Conservation (phyloP, 30 jellyfish, hydroid and myxozoan species). For the Haliclystus octoradiatus region DNA sequence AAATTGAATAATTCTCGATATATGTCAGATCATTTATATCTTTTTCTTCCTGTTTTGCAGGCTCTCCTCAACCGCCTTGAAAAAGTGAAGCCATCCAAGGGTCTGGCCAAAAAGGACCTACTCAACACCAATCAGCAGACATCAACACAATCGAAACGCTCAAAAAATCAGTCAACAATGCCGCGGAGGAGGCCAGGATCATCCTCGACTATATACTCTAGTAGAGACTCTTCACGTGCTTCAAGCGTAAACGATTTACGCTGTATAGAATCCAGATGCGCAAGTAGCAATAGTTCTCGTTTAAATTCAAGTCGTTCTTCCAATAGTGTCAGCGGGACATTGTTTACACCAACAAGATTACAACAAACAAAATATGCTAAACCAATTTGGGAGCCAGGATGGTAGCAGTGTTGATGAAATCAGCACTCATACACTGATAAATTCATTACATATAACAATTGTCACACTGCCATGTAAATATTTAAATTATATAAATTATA, state of each 20-base stretch:
- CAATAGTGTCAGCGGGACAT: conserved; percentile 13
- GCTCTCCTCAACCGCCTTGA: conserved; percentile 54
- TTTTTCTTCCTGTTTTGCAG: conserved; percentile 6
- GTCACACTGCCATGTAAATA: background rate
- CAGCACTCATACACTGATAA: background rate
- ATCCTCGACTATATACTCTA: conserved; percentile 11
- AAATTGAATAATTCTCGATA: too few species aligned
- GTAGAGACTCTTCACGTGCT: conserved; percentile 8
- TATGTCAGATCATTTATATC: too few species aligned
- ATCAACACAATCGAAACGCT: conserved; percentile 27
- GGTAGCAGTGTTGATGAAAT: conserved; percentile 8
- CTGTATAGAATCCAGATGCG: too few species aligned
- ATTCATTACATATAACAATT: background rate
- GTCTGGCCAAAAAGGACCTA: conserved; percentile 42
- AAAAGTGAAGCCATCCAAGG: conserved; percentile 78
- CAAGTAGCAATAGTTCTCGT: conserved; percentile 1
- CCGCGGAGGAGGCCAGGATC: too few species aligned
- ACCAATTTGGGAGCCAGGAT: conserved; percentile 67
- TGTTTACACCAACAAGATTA: background rate
- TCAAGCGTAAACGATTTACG: conserved; percentile 30
- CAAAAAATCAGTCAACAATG: too few species aligned
- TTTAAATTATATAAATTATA: background rate
- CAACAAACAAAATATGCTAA: background rate
- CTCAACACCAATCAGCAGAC: conserved; percentile 46
- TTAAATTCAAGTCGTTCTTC: conserved; percentile 14